Percentiles rank a stretch among this genome's conserved stretches.
These are phyloP conservation scores for Pelecanus crispus DNA, from an alignment of 2,113 vertebrate species.

Conservation along the genomic window DNA sequence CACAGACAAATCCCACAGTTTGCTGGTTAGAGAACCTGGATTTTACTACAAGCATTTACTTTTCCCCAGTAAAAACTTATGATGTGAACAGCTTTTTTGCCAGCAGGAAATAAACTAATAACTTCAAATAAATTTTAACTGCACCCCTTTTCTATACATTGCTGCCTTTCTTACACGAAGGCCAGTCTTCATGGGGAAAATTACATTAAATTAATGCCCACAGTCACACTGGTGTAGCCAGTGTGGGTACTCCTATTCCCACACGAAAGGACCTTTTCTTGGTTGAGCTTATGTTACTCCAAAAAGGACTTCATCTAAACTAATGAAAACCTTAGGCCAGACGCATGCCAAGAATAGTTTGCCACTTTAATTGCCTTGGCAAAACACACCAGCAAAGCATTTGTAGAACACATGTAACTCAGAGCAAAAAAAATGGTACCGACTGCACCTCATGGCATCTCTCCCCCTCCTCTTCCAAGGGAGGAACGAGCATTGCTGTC, in stretches of 20 bases:
- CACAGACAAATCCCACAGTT: background rate
- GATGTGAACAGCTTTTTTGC: background rate
- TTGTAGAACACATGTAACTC: background rate
- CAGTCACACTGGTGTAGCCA: background rate
- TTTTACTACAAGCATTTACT: background rate
- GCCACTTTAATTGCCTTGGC: background rate
- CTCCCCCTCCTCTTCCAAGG: background rate
- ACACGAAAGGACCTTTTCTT: background rate
- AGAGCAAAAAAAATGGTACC: background rate
- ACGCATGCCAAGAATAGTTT: background rate
- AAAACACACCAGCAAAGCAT: background rate
- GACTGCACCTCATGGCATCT: background rate
- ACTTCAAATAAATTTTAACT: background rate
- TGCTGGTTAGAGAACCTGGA: background rate
- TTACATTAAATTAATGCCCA: background rate
- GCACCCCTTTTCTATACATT: background rate
- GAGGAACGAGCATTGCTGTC: background rate
- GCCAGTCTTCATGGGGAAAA: background rate
- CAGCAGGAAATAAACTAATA: background rate
- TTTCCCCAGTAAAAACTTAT: background rate
- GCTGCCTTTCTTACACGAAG: background rate
- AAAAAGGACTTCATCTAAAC: background rate
- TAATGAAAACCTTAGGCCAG: background rate
- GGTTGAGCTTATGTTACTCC: background rate
- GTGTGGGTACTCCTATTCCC: background rate